These are phyloP conservation scores for Cryptotis parvus DNA, from an alignment of 2,113 vertebrate species.

Conservation along the genomic window DNA sequence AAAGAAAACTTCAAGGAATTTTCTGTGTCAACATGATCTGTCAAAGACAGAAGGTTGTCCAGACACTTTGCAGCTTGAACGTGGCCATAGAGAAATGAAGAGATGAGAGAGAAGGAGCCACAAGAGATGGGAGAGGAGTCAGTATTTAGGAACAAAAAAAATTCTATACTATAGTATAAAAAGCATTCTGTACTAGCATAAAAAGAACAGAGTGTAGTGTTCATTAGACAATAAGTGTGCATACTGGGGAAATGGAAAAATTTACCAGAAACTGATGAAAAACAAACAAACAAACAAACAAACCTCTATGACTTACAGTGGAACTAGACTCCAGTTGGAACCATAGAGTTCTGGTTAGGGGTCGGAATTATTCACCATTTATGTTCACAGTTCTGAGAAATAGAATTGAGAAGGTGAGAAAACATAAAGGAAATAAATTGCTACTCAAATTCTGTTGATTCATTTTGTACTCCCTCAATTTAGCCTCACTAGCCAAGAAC, in stretches of 20 bases:
- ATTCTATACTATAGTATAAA: too few relatives aligned
- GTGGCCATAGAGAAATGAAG: not conserved
- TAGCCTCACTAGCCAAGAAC: not conserved
- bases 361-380: not conserved
- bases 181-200: conserved; percentile 20
- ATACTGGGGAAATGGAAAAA: not conserved
- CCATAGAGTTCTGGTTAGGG: not conserved
- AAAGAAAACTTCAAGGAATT: not conserved
- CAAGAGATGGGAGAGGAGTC: conserved; percentile 44
- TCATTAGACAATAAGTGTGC: not conserved
- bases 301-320: not conserved
- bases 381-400: conserved; percentile 53
- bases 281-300: too few relatives aligned
- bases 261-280: not conserved
- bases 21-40: not conserved
- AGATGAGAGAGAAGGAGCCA: too few relatives aligned
- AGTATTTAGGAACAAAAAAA: conserved; percentile 46
- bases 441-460: not conserved
- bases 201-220: not conserved
- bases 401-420: not conserved
- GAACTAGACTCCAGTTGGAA: not conserved
- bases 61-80: not conserved
- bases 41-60: not conserved
- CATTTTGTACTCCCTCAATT: not conserved
- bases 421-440: not conserved